phyloP scores from a whole-genome alignment of 2,113 vertebrate genomes.

The Corvus hawaiiensis region DNA sequence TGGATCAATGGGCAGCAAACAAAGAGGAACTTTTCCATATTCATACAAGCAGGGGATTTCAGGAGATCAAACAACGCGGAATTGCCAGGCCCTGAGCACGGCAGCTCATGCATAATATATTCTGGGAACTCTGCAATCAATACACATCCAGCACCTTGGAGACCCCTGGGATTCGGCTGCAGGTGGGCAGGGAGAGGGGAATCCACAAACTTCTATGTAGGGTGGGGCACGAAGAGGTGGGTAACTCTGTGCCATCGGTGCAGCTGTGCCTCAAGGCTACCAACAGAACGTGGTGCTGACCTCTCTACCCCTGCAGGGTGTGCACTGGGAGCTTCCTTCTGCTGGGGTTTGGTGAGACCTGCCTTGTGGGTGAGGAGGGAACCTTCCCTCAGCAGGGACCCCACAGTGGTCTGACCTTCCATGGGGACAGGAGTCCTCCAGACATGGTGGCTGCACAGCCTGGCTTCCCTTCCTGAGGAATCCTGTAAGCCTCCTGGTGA shows the following conservation, averaged over 20 bases:
- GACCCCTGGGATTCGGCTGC: background rate
- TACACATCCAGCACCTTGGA: background rate
- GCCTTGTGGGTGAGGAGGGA: background rate
- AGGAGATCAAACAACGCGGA: slow-evolving; percentile 30
- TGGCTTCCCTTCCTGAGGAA: background rate
- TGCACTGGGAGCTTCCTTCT: background rate
- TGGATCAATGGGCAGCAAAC: slow-evolving; percentile 44
- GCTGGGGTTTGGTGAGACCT: background rate
- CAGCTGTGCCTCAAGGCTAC: background rate
- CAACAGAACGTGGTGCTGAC: background rate
- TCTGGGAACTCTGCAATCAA: background rate
- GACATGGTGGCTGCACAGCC: background rate
- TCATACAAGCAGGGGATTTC: slow-evolving; percentile 18
- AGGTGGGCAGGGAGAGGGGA: background rate
- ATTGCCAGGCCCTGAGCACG: background rate
- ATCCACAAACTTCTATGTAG: background rate
- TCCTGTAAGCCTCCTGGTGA: background rate
- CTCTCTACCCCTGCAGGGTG: background rate
- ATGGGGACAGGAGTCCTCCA: background rate
- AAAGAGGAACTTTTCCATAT: slow-evolving; percentile 54
- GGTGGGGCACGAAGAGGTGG: background rate
- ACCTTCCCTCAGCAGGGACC: background rate
- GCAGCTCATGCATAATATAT: slow-evolving; percentile 23
- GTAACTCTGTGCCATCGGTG: background rate
- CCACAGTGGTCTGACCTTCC: background rate